Evolutionary conservation across 2,113 vertebrate species (phyloP).

Genomic region (Centropus bengalensis): DNA sequence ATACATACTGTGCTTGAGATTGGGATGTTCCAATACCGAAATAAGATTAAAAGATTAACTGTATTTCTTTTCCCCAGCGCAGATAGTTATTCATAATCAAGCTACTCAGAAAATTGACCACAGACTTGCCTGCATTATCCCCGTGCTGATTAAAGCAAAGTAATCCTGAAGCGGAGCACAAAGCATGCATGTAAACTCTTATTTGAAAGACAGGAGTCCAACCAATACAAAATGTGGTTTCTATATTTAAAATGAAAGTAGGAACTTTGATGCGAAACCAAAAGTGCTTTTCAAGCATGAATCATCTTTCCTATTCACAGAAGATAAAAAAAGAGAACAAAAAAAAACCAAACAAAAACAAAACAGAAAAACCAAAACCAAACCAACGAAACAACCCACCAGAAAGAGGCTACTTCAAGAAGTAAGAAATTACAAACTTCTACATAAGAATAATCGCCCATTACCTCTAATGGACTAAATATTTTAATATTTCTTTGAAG

Average conservation of each 20-base stretch:
- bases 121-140: neutral
- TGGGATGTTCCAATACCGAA: neutral
- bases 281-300: neutral
- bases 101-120: neutral
- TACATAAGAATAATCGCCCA: neutral
- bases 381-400: neutral
- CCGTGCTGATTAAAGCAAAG: neutral
- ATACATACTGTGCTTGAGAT: neutral
- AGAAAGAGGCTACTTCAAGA: neutral
- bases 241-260: neutral
- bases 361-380: neutral
- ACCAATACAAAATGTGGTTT: neutral
- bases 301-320: neutral
- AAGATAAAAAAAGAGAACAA: neutral
- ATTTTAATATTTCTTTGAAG: neutral
- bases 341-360: too few species aligned
- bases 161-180: neutral
- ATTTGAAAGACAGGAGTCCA: neutral
- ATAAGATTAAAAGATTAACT: neutral
- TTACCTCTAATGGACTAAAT: neutral
- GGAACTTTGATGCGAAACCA: neutral
- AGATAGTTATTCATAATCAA: slow-evolving; percentile 1
- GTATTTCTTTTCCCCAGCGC: neutral
- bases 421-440: neutral
- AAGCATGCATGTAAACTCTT: neutral